Conservation (phyloP, 2,113 vertebrate species). For the Urocitellus parryii region DNA sequence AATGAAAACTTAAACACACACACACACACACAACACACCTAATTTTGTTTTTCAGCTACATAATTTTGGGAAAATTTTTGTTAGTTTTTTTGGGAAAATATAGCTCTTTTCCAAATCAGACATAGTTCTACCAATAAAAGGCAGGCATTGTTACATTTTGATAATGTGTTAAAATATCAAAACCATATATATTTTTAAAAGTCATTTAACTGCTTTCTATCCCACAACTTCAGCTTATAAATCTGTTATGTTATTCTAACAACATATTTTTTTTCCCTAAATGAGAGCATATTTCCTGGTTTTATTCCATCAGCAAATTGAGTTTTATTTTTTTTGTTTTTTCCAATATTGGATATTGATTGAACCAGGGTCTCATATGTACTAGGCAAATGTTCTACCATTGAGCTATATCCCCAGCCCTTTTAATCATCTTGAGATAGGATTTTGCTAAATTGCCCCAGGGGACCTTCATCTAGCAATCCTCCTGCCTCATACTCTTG, state of each 20-base stretch:
- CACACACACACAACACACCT: too few relatives aligned
- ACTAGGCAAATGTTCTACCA: too few relatives aligned
- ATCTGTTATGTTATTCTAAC: neutral
- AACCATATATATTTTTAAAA: neutral
- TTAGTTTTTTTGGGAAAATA: neutral
- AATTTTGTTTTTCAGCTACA: neutral
- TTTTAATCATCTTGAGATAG: too few relatives aligned
- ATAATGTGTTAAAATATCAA: slow-evolving; percentile 5
- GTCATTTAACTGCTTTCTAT: neutral
- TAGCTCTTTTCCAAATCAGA: neutral
- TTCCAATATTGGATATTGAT: too few relatives aligned
- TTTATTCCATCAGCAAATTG: slow-evolving; percentile 9
- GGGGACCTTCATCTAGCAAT: too few relatives aligned
- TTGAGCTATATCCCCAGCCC: too few relatives aligned
- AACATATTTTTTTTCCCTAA: neutral
- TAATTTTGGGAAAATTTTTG: neutral
- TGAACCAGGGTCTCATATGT: too few relatives aligned
- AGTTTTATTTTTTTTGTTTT: too few relatives aligned
- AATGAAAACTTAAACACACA: neutral
- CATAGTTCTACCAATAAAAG: neutral
- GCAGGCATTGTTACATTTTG: neutral
- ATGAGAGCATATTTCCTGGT: neutral
- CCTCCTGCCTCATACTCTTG: too few relatives aligned
- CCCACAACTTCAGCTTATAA: neutral
- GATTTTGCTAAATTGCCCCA: too few relatives aligned